These are phyloP conservation scores for Dendrophyllia cribrosa DNA, from an alignment of 64 coral and sea anemone species.

Conservation along the genomic window DNA sequence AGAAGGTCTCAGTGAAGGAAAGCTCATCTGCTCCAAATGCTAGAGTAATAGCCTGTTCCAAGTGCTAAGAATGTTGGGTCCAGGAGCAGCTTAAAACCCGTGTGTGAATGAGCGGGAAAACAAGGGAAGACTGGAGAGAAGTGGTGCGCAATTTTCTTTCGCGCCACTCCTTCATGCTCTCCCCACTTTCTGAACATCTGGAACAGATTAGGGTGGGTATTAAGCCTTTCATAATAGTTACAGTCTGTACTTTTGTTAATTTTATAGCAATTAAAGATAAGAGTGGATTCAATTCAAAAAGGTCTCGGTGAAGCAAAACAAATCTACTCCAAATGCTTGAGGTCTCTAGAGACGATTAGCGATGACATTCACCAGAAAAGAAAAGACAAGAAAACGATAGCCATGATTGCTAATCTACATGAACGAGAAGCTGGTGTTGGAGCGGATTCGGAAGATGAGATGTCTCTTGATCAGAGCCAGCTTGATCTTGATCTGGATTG, in stretches of 20 bases:
- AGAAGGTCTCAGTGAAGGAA: constrained; percentile 69
- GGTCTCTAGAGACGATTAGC: constrained; percentile 83
- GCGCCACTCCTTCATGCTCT: too few species aligned
- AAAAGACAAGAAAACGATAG: constrained; percentile 74
- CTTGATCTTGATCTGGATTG: constrained; percentile 88
- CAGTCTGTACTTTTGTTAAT: neutral
- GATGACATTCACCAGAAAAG: constrained; percentile 93
- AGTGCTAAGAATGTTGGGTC: too few species aligned
- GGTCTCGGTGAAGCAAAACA: constrained; percentile 74
- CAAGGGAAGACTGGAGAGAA: too few species aligned
- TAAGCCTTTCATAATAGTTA: too few species aligned
- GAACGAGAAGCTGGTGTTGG: constrained; percentile 84
- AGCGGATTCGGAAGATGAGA: constrained; percentile 85
- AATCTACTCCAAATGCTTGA: constrained; percentile 78
- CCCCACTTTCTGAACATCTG: too few species aligned
- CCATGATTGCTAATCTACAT: constrained; percentile 74
- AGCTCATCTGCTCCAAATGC: constrained; percentile 73
- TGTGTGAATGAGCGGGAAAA: too few species aligned
- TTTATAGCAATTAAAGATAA: constrained; percentile 80
- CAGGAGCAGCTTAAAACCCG: too few species aligned
- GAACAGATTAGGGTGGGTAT: too few species aligned
- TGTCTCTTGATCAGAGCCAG: constrained; percentile 79
- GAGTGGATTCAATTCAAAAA: constrained; percentile 89
- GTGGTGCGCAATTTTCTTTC: too few species aligned
- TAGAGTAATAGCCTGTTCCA: constrained; percentile 4